phyloP scores from a whole-genome alignment of 2,888 invertebrate species.

The Sipha maydis region DNA sequence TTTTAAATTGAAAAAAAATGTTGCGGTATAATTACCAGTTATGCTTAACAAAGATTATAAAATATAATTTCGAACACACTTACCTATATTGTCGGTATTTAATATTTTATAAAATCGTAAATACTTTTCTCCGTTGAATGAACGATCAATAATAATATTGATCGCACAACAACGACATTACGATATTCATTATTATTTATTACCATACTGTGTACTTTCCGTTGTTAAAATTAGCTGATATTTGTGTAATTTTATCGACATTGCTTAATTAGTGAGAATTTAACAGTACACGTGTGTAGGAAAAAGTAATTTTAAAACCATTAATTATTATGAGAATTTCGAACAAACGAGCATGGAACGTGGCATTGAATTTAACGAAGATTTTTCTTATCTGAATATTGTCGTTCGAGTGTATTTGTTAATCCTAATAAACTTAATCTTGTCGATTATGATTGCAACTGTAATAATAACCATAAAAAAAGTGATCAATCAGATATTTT shows the following conservation, averaged over 20 bases:
- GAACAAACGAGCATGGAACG: background rate
- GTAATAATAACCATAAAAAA: too few species aligned
- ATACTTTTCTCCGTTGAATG: background rate
- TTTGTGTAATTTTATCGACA: background rate
- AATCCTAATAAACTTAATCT: background rate
- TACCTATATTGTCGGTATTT: background rate
- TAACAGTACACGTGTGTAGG: background rate
- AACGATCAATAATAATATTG: background rate
- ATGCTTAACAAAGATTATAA: background rate
- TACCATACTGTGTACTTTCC: background rate
- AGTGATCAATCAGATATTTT: too few species aligned
- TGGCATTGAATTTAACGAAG: too few species aligned
- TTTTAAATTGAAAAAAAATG: background rate
- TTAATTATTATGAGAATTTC: slow-evolving; percentile 11
- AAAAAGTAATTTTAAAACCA: slow-evolving; percentile 35
- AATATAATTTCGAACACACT: background rate
- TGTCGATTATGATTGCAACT: background rate
- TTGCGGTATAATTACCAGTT: background rate
- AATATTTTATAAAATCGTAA: background rate
- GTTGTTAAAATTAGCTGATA: background rate
- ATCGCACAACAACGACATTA: too few species aligned
- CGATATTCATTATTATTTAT: too few species aligned
- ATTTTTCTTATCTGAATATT: slow-evolving; percentile 14
- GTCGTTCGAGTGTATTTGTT: background rate
- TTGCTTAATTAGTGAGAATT: slow-evolving; percentile 15